Evolutionary conservation across 2,113 vertebrate genomes (phyloP).

Genomic region (Epinephelus fuscoguttatus): DNA sequence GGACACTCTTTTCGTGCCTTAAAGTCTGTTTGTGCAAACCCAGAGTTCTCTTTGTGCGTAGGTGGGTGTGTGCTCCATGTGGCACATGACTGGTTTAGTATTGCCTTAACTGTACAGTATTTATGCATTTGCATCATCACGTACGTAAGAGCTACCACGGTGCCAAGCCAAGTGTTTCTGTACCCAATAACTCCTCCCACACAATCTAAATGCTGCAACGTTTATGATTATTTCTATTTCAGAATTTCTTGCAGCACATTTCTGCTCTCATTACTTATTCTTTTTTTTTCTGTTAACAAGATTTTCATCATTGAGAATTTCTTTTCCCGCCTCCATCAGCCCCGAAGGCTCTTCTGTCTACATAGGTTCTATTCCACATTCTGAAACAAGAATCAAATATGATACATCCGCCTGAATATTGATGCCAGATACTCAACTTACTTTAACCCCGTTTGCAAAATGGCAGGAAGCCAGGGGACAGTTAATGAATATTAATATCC

Average conservation of each 20-base stretch:
- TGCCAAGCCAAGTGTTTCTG: constrained; percentile 43
- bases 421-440: too few species aligned
- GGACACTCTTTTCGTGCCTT: constrained; percentile 23
- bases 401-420: background rate
- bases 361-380: background rate
- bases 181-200: constrained; percentile 52
- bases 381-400: constrained; percentile 1
- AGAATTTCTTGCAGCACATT: background rate
- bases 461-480: too few species aligned
- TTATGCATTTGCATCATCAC: constrained; percentile 58
- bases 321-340: background rate
- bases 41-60: background rate
- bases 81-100: constrained; percentile 43
- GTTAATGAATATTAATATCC: too few species aligned
- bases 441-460: too few species aligned
- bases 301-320: constrained; percentile 18
- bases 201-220: constrained; percentile 46
- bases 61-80: constrained; percentile 48
- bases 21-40: constrained; percentile 18
- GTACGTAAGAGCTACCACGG: constrained; percentile 47
- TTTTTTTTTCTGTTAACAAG: background rate
- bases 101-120: constrained; percentile 28
- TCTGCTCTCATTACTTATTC: background rate
- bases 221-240: constrained; percentile 13
- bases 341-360: background rate